These are phyloP conservation scores for Frieseomelitta varia DNA, from an alignment of 1,140 invertebrate species.

Conservation along the genomic window DNA sequence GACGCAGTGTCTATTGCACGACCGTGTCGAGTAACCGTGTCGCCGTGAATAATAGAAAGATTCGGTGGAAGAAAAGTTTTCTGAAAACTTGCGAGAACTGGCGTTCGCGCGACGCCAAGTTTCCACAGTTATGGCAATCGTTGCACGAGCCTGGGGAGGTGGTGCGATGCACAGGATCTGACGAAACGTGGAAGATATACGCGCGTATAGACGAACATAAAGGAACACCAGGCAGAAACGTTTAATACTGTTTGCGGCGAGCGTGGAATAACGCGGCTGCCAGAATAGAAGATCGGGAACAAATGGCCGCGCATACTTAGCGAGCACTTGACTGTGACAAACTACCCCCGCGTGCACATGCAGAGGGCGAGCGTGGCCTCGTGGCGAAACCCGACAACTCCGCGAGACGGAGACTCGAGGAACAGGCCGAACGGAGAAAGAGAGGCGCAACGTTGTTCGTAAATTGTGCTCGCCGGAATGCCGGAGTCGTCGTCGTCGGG, in stretches of 20 bases:
- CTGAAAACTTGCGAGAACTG: neutral
- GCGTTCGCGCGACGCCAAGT: neutral
- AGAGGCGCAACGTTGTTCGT: constrained; percentile 14
- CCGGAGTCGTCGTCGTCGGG: constrained; percentile 29
- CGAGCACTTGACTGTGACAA: constrained; percentile 80
- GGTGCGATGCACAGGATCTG: neutral
- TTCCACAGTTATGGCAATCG: neutral
- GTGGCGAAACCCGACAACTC: neutral
- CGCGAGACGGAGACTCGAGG: neutral
- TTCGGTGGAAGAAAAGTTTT: neutral
- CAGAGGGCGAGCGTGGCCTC: neutral
- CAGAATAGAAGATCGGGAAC: constrained; percentile 68
- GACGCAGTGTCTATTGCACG: neutral
- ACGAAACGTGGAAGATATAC: neutral
- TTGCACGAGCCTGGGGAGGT: neutral
- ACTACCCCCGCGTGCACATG: constrained; percentile 63
- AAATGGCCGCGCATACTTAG: constrained; percentile 78
- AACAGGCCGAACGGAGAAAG: neutral
- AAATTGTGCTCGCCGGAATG: constrained; percentile 42
- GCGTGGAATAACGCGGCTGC: constrained; percentile 56
- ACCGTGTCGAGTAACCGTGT: neutral
- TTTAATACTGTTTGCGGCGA: constrained; percentile 73
- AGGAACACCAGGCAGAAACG: constrained; percentile 49
- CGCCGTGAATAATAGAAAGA: neutral
- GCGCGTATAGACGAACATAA: neutral